Percentiles rank a stretch among this genome's conserved stretches.
phyloP scores from a whole-genome alignment of 1,140 invertebrate genomes.

The Idris sp. region DNA sequence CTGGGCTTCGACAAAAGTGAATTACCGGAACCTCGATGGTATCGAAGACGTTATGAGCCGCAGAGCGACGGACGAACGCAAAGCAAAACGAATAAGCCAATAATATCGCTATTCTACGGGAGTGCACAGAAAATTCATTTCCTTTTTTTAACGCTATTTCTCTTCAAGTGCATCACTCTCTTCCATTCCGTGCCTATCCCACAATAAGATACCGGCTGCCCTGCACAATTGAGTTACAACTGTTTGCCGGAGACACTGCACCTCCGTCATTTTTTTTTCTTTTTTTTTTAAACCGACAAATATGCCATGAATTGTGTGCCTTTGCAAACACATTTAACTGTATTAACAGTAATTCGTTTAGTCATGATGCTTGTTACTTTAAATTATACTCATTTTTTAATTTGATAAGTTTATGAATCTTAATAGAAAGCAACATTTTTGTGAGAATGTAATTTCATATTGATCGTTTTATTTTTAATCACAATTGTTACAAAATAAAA shows the following conservation, averaged over 20 bases:
- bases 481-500: no score
- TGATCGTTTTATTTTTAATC: no score
- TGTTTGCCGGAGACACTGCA: conserved; percentile 43
- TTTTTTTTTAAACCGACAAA: no score
- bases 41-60: conserved; percentile 67
- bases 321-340: conserved; percentile 19
- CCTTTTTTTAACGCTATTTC: conserved; percentile 64
- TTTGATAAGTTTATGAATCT: no score
- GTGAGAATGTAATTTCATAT: no score
- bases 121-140: conserved; percentile 62
- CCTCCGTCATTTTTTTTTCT: conserved; percentile 23
- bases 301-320: conserved; percentile 19
- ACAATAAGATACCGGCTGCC: conserved; percentile 52
- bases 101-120: conserved; percentile 71
- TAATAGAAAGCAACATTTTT: no score
- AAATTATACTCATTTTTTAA: conserved; percentile 11
- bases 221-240: conserved; percentile 57
- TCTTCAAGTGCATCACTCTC: conserved; percentile 59
- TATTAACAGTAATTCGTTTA: conserved; percentile 10
- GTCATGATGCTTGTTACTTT: conserved; percentile 9
- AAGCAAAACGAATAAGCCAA: conserved; percentile 75
- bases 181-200: conserved; percentile 38
- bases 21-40: conserved; percentile 69
- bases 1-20: conserved; percentile 68
- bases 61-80: conserved; percentile 53